Base-by-base conservation (phyloP, 2,888 invertebrate species). In the Nymphalis urticae region DNA sequence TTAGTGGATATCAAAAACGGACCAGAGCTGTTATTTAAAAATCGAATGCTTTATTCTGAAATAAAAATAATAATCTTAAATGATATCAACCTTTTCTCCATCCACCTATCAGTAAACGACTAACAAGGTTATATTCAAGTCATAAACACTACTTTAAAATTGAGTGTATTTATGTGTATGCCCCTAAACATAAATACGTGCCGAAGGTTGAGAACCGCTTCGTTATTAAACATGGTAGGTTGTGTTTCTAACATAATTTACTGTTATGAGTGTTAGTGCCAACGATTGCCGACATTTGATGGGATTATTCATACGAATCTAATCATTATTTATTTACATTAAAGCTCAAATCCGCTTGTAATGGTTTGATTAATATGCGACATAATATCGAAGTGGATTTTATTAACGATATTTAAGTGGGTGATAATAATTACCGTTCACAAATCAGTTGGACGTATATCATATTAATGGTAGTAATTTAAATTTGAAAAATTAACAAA, bases 91-190 rank as follows among this genome's bases (percentile, higher is more conserved):
- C 67, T 16, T 67, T 71, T 60, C 56, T 53, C 58, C 62, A 66
- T 61, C 48, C 13, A 69, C 63, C 68, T 68, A 72, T 69, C 66
- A 66, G 42, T 61, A 59, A 42, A 58, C 36, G 58, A 63, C 69
- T 80, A 87, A 87, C 84, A 84, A 85, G 82, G 80, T 77, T 79
- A 82, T 83, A 83, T 83, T 80, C 82, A 78, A 77, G 75, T 79
- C 84, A 86, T 87, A 86, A 82, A 79, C 73, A 75, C 81, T 80
- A 83, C 83, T 84, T 86, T 84, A 85, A 80, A 82, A 80, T 83
- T 80, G 79, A 77, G 77, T 85, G 84, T 86, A 87, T 82, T 81
- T 80, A n/a, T n/a, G n/a, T n/a, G n/a, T n/a, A n/a, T n/a, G 73
- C 74, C 76, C 73, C 78, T 84, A 85, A 87, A 86, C 68, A 68